Conservation (phyloP, 2,113 vertebrate genomes). For the Ornithorhynchus anatinus region DNA sequence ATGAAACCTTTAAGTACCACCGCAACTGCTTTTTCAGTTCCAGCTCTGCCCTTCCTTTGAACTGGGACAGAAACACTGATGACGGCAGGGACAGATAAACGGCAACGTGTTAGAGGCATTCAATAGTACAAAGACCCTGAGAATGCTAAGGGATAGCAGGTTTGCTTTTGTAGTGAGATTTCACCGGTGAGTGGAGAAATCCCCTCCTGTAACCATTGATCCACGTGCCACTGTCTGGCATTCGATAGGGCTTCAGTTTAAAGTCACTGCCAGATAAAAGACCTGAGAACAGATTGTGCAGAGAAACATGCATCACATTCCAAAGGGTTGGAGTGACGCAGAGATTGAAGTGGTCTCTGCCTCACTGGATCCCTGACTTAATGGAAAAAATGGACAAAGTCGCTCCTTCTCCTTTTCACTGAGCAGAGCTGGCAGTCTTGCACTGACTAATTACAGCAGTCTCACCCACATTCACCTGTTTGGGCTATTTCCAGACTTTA, state of each 20-base stretch:
- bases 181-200: conserved; percentile 56
- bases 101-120: conserved; percentile 49
- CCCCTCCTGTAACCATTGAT: conserved; percentile 35
- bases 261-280: conserved; percentile 49
- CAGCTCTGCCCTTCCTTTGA: too few species aligned
- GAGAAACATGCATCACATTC: conserved; percentile 10
- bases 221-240: conserved; percentile 41
- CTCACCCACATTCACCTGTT: too few species aligned
- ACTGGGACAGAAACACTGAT: conserved; percentile 24
- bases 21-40: too few species aligned
- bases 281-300: conserved; percentile 43
- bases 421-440: too few species aligned
- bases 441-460: too few species aligned
- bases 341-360: not conserved
- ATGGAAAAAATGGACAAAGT: too few species aligned
- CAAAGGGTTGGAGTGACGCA: not conserved
- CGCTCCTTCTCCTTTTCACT: too few species aligned
- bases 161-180: conserved; percentile 61
- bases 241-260: conserved; percentile 42
- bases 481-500: conserved; percentile 62
- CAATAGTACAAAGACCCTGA: conserved; percentile 40
- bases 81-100: conserved; percentile 44
- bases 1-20: too few species aligned
- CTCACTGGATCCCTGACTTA: not conserved
- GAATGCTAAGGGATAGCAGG: conserved; percentile 42